These are phyloP conservation scores for Crypturellus undulatus DNA, from an alignment of 2,113 vertebrate genomes.

Conservation along the genomic window DNA sequence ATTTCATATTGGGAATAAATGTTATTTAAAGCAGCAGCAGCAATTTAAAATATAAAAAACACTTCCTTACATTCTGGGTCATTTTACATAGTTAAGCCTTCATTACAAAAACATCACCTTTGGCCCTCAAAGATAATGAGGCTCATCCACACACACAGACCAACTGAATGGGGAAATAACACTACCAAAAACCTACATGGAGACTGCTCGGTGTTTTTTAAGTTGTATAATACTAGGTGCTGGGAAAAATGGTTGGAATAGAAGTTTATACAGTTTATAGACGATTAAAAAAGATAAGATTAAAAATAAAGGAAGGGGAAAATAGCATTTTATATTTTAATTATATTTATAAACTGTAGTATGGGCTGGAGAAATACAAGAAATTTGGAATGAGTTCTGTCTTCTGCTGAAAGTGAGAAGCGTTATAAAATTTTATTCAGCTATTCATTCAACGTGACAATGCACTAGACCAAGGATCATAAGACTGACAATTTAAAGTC, in stretches of 20 bases:
- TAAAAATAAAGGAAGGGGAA: background rate
- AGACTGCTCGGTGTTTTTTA: background rate
- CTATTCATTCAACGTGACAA: conserved; percentile 29
- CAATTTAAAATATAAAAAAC: background rate
- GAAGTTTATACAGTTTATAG: too few species aligned
- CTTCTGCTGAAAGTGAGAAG: conserved; percentile 21
- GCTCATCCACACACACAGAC: background rate
- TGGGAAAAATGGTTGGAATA: background rate
- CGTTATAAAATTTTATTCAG: conserved; percentile 53
- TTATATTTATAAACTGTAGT: background rate
- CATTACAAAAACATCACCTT: conserved; percentile 21
- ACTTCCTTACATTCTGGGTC: conserved; percentile 1
- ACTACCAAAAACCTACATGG: background rate
- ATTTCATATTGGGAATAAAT: background rate
- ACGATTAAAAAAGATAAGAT: background rate
- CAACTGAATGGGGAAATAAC: background rate
- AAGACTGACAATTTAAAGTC: background rate
- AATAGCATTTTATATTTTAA: conserved; percentile 10
- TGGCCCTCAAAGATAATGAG: background rate
- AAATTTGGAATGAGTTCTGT: background rate
- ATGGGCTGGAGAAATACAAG: background rate
- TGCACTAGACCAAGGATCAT: background rate
- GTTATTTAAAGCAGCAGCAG: background rate
- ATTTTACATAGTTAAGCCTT: conserved; percentile 12
- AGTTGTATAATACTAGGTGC: background rate